These are phyloP conservation scores for Rhinoderma darwinii DNA, from an alignment of 2,113 vertebrate genomes.

Conservation along the genomic window DNA sequence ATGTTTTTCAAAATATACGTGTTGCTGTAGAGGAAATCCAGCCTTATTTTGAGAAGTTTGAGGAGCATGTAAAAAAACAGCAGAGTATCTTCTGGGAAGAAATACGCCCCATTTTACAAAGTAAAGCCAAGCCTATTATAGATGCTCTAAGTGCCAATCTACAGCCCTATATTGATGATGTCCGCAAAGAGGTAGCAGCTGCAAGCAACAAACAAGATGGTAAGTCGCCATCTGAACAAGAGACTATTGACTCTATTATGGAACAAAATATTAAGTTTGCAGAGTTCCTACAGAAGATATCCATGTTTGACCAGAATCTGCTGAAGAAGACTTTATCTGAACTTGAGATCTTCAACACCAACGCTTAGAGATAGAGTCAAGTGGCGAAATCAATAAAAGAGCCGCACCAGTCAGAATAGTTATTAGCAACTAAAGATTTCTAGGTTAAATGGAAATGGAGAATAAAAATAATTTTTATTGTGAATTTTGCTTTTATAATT, in stretches of 20 bases:
- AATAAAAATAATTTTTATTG: no score
- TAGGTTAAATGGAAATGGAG: no score
- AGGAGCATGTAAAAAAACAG: not conserved
- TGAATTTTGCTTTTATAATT: no score
- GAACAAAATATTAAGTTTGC: not conserved
- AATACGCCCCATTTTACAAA: not conserved
- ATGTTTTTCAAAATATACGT: rapidly evolving
- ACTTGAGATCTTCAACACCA: not conserved
- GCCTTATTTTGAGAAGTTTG: not conserved
- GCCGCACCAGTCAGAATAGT: not conserved
- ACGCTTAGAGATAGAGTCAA: not conserved
- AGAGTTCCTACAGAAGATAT: not conserved
- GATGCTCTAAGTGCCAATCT: not conserved
- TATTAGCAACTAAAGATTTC: not conserved
- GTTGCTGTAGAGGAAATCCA: not conserved
- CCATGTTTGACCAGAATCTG: not conserved
- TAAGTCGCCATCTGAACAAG: not conserved
- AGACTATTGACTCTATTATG: not conserved
- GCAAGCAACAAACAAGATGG: not conserved
- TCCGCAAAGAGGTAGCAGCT: not conserved
- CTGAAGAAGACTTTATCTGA: not conserved
- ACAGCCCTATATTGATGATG: not conserved
- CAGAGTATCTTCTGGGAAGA: not conserved
- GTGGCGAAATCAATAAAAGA: not conserved
- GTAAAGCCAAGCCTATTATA: not conserved